Conservation (phyloP, 2,113 vertebrate genomes). For the Copsychus sechellarum region DNA sequence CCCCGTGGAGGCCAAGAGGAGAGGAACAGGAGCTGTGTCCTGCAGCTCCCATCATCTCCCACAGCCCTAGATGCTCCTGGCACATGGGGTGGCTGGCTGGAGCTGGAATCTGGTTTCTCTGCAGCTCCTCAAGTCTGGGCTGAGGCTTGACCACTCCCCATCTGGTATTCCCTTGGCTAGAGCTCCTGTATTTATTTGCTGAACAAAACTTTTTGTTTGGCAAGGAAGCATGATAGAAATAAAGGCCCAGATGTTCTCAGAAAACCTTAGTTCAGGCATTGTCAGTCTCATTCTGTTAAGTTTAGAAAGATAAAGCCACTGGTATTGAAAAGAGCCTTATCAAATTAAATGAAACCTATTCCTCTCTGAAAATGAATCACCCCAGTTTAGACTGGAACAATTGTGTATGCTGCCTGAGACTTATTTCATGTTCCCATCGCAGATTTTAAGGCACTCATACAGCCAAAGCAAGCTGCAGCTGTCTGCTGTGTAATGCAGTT, state of each 20-base stretch:
- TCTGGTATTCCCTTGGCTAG: not conserved
- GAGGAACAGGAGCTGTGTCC: not conserved
- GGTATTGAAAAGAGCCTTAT: not conserved
- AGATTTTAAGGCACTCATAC: not conserved
- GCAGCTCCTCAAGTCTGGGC: not conserved
- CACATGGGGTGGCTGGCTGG: fast-evolving
- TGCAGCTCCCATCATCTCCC: not conserved
- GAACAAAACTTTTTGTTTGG: not conserved
- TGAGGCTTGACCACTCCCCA: not conserved
- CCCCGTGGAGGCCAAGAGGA: not conserved
- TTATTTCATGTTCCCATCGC: not conserved
- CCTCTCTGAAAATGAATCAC: not conserved
- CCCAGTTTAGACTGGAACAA: slow-evolving; percentile 25
- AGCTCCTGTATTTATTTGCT: not conserved
- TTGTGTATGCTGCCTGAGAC: not conserved
- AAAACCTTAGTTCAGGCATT: not conserved
- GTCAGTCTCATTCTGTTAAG: not conserved
- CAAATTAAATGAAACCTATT: not conserved
- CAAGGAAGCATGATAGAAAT: not conserved
- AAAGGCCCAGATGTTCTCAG: not conserved
- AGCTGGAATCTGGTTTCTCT: not conserved
- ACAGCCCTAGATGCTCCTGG: not conserved
- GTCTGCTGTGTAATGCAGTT: not conserved
- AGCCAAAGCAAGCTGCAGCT: not conserved
- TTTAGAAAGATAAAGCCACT: not conserved